These are phyloP conservation scores for Trichogramma evanescens DNA, from an alignment of 2,888 invertebrate species.

Conservation along the genomic window DNA sequence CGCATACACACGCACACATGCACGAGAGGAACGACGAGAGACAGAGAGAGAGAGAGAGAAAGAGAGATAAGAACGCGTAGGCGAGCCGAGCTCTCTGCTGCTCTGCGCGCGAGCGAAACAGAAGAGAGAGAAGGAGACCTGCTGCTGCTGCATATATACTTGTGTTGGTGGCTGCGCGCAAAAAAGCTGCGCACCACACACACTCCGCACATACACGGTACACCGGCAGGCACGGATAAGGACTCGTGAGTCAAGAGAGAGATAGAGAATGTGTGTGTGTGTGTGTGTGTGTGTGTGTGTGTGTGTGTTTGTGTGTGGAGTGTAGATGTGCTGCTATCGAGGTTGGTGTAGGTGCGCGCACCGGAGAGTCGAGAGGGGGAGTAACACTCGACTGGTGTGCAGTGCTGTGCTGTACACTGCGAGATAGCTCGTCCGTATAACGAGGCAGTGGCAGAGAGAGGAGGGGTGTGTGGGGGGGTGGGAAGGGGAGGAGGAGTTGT, in stretches of 20 bases:
- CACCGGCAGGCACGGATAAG: too few relatives aligned
- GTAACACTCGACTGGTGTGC: background rate
- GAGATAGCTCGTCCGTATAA: conserved; percentile 8
- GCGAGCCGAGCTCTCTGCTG: background rate
- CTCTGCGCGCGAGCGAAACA: conserved; percentile 5
- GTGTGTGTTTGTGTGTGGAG: too few relatives aligned
- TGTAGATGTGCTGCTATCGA: too few relatives aligned
- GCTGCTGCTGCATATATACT: too few relatives aligned
- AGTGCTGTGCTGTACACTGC: conserved; percentile 5
- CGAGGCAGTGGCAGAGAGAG: conserved; percentile 3
- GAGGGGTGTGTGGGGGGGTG: background rate
- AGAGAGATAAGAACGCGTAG: background rate
- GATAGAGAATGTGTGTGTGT: too few relatives aligned
- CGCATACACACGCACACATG: background rate
- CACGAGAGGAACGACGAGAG: background rate
- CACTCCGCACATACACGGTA: too few relatives aligned
- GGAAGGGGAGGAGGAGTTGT: background rate
- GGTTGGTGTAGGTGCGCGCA: too few relatives aligned
- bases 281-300: too few relatives aligned
- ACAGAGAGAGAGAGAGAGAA: background rate
- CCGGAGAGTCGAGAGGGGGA: too few relatives aligned
- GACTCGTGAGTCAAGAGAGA: too few relatives aligned
- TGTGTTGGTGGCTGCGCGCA: too few relatives aligned
- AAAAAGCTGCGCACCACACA: background rate
- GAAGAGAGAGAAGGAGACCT: conserved; percentile 1